Evolutionary conservation across 1,140 invertebrate species (phyloP).

Genomic region (Melanaphis sacchari): DNA sequence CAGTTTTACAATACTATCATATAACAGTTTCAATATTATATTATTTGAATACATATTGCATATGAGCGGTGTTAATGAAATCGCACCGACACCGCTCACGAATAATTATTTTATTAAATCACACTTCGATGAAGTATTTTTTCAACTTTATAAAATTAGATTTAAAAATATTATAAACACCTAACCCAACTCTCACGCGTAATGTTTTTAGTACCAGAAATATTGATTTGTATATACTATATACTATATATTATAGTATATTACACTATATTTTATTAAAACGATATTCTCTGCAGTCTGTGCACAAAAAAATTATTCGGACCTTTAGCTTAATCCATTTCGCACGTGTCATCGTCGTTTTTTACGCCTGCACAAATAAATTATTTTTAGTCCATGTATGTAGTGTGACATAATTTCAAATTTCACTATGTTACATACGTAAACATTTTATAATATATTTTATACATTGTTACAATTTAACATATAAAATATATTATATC

Average conservation of each 20-base stretch:
- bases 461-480: neutral
- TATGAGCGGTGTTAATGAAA: neutral
- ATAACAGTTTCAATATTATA: neutral
- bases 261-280: neutral
- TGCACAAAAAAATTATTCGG: neutral
- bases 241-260: too few relatives aligned
- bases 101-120: neutral
- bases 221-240: neutral
- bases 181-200: neutral
- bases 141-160: neutral
- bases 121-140: neutral
- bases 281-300: neutral
- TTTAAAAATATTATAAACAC: neutral
- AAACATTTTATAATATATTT: neutral
- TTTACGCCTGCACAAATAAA: neutral
- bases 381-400: neutral
- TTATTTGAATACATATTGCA: neutral
- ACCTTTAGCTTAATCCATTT: neutral
- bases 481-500: slow-evolving; percentile 9
- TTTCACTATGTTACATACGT: neutral
- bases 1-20: neutral
- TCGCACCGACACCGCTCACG: neutral
- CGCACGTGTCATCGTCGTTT: neutral
- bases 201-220: neutral
- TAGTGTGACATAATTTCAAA: neutral